Evolutionary conservation across 1,140 invertebrate species (phyloP), one percentile per base, ranked within the genome.

Genomic region (Pseudomyrmex sp.): DNA sequence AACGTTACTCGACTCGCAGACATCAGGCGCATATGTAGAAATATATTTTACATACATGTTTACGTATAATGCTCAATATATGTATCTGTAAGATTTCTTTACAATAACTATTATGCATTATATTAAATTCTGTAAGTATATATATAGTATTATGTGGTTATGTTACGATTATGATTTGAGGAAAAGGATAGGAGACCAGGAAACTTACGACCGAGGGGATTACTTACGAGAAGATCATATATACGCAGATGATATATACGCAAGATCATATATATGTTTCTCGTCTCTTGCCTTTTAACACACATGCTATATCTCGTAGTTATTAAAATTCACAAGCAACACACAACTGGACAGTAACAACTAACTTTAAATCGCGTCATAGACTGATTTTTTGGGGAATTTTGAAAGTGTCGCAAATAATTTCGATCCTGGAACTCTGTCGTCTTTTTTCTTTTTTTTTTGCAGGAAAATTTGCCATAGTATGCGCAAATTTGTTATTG

Each of bases 271-370:
- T 35, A 35, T n/a, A n/a, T 0, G 59, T 73, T 83, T 85, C 76
- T 75, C 56, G n/a, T 80, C 61, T 85, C 54, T 59, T 82, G 85
- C 73, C 7, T 88, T 72, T 88, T 88, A 87, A 85, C 87, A 89
- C 87, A 91, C 89, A 91, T 83, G 89, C 85, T 91, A 91, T 58
- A 69, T 80, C 20, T 86, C 77, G 86, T 88, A 85, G 63, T 92
- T 91, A 92, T 91, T 89, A 93, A 91, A 92, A 89, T 80, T 90
- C 85, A 35, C 35, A 93, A 93, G 92, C 92, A 91, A 90, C 91
- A 92, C 92, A 93, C 92, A 85, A 89, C 83, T 92, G 76, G 84
- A 85, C 85, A 92, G 83, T 90, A 90, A 84, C 84, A 89, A 91
- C 90, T 92, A 92, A 84, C 86, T 91, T 80, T 70, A 91, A 89